phyloP scores from a whole-genome alignment of 2,113 vertebrate species.

The Phyllostomus hastatus region DNA sequence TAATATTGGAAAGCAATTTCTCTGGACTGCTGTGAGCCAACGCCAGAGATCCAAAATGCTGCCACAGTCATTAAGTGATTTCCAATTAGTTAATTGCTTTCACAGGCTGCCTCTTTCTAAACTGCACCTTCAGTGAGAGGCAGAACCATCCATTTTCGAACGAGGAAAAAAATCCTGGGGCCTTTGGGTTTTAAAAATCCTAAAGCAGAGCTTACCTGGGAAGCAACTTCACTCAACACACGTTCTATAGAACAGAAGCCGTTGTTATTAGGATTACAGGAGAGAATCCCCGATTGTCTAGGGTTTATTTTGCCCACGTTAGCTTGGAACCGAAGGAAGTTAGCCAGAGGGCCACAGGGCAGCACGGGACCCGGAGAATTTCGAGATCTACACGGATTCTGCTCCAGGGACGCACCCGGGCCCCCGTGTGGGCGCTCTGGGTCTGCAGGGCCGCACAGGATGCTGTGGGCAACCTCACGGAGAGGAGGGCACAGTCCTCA shows the following conservation, averaged over 20 bases:
- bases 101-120: slow-evolving; percentile 69
- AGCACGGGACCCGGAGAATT: background rate
- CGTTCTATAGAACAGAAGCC: background rate
- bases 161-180: slow-evolving; percentile 7
- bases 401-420: background rate
- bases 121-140: slow-evolving; percentile 72
- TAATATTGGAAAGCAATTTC: slow-evolving; percentile 76
- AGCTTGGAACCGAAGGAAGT: background rate
- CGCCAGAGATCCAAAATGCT: slow-evolving; percentile 63
- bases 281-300: background rate
- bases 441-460: background rate
- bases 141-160: slow-evolving; percentile 64
- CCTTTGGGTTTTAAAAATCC: slow-evolving; percentile 36
- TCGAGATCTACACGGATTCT: background rate
- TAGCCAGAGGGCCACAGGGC: background rate
- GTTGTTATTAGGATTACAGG: background rate
- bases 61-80: slow-evolving; percentile 74
- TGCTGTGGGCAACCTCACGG: background rate
- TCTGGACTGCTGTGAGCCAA: slow-evolving; percentile 71
- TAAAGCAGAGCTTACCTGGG: background rate
- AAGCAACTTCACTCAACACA: background rate
- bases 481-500: background rate
- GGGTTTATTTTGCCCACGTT: background rate
- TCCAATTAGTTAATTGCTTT: slow-evolving; percentile 78
- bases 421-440: background rate